These are phyloP conservation scores for Salvelinus fontinalis DNA, from an alignment of 2,113 vertebrate species.

Conservation along the genomic window DNA sequence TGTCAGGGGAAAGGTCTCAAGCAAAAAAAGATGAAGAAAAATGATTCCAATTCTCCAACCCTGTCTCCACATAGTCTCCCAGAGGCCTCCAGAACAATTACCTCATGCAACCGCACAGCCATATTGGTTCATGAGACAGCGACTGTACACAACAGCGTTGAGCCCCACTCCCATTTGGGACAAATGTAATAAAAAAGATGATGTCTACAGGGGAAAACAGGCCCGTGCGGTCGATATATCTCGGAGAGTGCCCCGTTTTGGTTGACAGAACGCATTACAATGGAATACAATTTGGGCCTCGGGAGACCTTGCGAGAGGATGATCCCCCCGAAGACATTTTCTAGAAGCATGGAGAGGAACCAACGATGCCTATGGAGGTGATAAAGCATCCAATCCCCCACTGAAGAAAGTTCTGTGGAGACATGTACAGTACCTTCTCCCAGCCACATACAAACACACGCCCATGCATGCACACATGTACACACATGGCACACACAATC, in stretches of 20 bases:
- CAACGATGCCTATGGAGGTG: conserved; percentile 15
- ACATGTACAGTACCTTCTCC: neutral
- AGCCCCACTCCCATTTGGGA: conserved; percentile 51
- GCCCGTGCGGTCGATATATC: conserved; percentile 54
- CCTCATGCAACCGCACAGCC: conserved; percentile 37
- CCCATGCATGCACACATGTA: neutral
- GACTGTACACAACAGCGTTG: conserved; percentile 42
- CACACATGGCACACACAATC: neutral
- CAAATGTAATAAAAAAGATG: conserved; percentile 63
- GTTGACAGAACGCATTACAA: conserved; percentile 52
- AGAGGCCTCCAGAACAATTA: conserved; percentile 41
- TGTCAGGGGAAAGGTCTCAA: conserved; percentile 24
- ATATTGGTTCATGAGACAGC: conserved; percentile 41
- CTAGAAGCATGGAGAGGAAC: conserved; percentile 13
- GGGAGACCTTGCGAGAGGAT: neutral
- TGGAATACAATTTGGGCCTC: conserved; percentile 38
- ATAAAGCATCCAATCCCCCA: conserved; percentile 21
- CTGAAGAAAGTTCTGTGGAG: conserved; percentile 11
- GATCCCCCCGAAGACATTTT: neutral
- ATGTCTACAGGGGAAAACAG: conserved; percentile 55
- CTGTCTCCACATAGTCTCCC: conserved; percentile 41
- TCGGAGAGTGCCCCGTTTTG: conserved; percentile 52
- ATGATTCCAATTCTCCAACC: conserved; percentile 49
- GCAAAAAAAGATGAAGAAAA: conserved; percentile 45
- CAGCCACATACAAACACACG: neutral